Evolutionary conservation across 2,888 invertebrate genomes (phyloP).

Genomic region (Rosalia funebris): DNA sequence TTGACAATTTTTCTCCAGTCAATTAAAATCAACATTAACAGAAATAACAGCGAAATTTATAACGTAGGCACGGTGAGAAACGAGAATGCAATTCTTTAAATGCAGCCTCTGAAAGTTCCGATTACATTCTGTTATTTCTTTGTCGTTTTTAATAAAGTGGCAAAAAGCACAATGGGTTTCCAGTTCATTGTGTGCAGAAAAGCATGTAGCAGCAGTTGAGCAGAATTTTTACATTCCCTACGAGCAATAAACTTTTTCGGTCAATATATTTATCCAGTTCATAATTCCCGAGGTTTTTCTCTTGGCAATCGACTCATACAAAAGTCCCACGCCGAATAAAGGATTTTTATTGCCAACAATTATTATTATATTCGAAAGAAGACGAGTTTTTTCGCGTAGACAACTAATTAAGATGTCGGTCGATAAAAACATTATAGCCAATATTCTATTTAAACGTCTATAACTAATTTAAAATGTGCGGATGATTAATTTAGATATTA

Average conservation of each 20-base stretch:
- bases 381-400: no score
- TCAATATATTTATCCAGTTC: conserved; percentile 2
- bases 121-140: conserved; percentile 4
- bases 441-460: not conserved
- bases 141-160: conserved; percentile 2
- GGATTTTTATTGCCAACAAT: no score
- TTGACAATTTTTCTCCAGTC: no score
- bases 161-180: conserved; percentile 5
- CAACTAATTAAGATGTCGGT: not conserved
- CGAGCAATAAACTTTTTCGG: conserved; percentile 4
- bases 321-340: no score
- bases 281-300: no score
- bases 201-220: not conserved
- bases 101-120: no score
- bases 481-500: not conserved
- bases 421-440: not conserved
- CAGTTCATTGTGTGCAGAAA: conserved; percentile 6
- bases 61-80: no score
- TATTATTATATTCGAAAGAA: no score
- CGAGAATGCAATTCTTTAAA: no score
- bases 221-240: conserved; percentile 8
- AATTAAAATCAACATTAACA: no score
- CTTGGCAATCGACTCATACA: no score
- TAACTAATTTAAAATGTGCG: not conserved
- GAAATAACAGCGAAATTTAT: no score